Evolutionary conservation across 2,888 invertebrate species (phyloP), one percentile per base, ranked within the genome.

Genomic region (Palloptera scutellata): DNA sequence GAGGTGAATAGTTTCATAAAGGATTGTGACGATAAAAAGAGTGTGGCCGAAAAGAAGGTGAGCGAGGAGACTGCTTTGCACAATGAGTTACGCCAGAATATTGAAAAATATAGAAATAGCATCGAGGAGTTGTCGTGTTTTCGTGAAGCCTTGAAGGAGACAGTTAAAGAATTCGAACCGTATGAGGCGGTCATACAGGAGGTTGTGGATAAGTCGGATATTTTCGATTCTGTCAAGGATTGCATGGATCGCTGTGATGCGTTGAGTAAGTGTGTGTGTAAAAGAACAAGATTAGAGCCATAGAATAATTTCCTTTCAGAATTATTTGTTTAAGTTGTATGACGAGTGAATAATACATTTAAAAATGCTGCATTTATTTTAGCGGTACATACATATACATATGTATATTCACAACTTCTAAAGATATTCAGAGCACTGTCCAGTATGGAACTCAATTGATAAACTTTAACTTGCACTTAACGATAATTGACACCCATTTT

Each of bases 191-290:
- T 85, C 0, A 73, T 85, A 1, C 68, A 83, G 13, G 79, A 84
- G 20, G 84, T 84, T 8, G 81, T 85, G 1, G 59, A 75, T 9
- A 72, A 77, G 30, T 80, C 79, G 0, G 80, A 82, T 64, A 78
- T 81, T 11, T 82, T 79, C 67, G 76, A 75, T 1, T 82, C 84
- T 0, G 74, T 81, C 0, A 83, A 84, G 40, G 85, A 85, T 70
- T 83, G 84, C 61, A 82, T 83, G 54, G 82, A 80, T 69, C 79
- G 83, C 0, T 84, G 83, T 66, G 85, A 85, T 79, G 85, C 84
- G 0, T 62, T 85, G 40, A 84, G 85, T 85, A 73, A 68, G 77
- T 74, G 13, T n/a, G 52, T 5, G n/a, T n/a, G n/a, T n/a, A n/a
- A n/a, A n/a, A n/a, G n/a, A n/a, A n/a, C n/a, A n/a, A n/a, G n/a